phyloP scores from a whole-genome alignment of 2,797 vertebrate genomes.

The Oryzias sinensis region DNA sequence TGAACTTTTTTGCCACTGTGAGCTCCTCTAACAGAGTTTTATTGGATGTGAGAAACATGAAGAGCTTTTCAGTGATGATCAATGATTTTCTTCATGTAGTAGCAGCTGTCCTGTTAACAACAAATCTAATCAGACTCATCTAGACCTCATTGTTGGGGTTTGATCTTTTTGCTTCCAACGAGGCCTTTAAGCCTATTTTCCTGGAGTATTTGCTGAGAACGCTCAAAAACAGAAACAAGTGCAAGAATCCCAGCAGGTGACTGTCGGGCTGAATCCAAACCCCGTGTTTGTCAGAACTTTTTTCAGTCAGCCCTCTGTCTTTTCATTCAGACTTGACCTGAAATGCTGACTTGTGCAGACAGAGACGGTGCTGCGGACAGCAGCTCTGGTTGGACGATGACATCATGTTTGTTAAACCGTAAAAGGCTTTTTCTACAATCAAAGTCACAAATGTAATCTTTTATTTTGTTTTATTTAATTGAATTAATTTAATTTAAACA shows the following conservation, averaged over 20 bases:
- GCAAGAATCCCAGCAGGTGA: slow-evolving; percentile 1
- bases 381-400: neutral
- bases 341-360: slow-evolving; percentile 24
- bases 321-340: slow-evolving; percentile 22
- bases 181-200: too few relatives aligned
- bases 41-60: too few relatives aligned
- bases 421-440: neutral
- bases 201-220: too few relatives aligned
- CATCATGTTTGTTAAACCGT: slow-evolving; percentile 7
- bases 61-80: too few relatives aligned
- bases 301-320: slow-evolving; percentile 9
- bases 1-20: too few relatives aligned
- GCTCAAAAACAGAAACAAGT: too few relatives aligned
- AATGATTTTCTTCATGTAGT: too few relatives aligned
- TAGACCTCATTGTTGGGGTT: too few relatives aligned
- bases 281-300: neutral
- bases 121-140: too few relatives aligned
- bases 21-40: too few relatives aligned
- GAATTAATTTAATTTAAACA: neutral
- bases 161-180: too few relatives aligned
- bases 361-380: neutral
- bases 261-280: slow-evolving; percentile 11
- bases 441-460: neutral
- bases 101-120: too few relatives aligned
- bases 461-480: neutral